Evolutionary conservation across 2,888 invertebrate genomes (phyloP), one percentile per base, ranked within the genome.

Genomic region (Auanema sp.): DNA sequence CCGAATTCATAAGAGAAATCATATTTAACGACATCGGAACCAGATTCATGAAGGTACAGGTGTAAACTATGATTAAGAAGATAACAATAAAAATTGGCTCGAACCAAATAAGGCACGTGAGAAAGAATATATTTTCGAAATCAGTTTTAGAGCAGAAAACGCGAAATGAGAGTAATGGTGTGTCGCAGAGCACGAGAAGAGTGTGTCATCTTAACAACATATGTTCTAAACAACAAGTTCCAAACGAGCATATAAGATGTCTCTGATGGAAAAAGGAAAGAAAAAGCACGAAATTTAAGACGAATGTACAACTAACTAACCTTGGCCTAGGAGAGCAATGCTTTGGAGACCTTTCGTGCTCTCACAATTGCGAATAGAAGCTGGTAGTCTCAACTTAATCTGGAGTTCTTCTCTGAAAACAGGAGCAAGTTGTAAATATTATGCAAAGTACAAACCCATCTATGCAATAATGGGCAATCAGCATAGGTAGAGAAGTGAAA

Each of bases 391-490:
- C 76, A 96, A 88, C 86, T 91, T 91, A 60, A 93, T 92, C 67
- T 94, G 94, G 81, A 95, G 87, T 87, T 94, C 94, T 85, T 93
- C 93, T 86, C 92, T 91, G 87, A 60, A 87, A 87, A 75, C 65
- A 23, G 33, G 8, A 33, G 33, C 8, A 47, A 10, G 18, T 23
- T 33, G n/a, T 4, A 18, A 16, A 8, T 43, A 14, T 24, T 58
- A 10, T 21, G 33, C 33, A 33, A 59, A 25, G 8, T 55, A 63
- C 70, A 87, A 84, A 90, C 90, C 91, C 93, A 86, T 92, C 92
- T 84, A 91, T 91, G 58, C 92, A 91, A 86, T 95, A 96, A 86
- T 95, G 92, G 59, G 92, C 92, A 76, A 96, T 91, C 75, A 96
- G 88, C 71, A 91, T 90, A 47, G 94, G 93, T 85, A 95, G 92